Conservation (phyloP, 1,140 invertebrate species). For the Streblospio benedicti region DNA sequence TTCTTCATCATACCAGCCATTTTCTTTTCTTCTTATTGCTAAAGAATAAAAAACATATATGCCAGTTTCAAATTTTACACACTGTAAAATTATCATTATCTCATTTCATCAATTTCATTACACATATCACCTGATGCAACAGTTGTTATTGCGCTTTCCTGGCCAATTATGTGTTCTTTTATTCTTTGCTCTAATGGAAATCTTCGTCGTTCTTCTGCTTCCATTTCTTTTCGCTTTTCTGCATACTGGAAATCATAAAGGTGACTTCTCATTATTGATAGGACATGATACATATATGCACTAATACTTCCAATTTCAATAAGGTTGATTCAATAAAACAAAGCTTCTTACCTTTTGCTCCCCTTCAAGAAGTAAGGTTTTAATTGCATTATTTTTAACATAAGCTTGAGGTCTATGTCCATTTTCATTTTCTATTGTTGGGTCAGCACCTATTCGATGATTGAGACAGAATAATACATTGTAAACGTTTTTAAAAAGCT, state of each 20-base stretch:
- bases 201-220: constrained; percentile 70
- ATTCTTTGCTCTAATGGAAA: constrained; percentile 83
- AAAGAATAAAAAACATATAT: constrained; percentile 19
- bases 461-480: too few species aligned
- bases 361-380: constrained; percentile 47
- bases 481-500: too few species aligned
- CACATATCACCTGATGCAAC: constrained; percentile 64
- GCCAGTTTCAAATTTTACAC: not conserved
- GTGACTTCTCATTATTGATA: not conserved
- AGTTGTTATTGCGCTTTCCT: constrained; percentile 75
- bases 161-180: constrained; percentile 76
- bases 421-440: constrained; percentile 60
- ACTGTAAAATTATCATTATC: not conserved
- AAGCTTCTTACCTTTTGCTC: constrained; percentile 37
- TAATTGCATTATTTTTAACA: constrained; percentile 49
- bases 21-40: constrained; percentile 83
- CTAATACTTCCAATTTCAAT: too few species aligned
- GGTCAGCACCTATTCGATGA: constrained; percentile 49
- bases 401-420: constrained; percentile 72
- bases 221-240: constrained; percentile 51
- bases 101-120: too few species aligned
- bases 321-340: too few species aligned
- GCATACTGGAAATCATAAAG: constrained; percentile 36
- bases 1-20: constrained; percentile 80
- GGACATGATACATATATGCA: not conserved